phyloP scores from a whole-genome alignment of 1,140 invertebrate genomes.

The Andricus grossulariae region DNA sequence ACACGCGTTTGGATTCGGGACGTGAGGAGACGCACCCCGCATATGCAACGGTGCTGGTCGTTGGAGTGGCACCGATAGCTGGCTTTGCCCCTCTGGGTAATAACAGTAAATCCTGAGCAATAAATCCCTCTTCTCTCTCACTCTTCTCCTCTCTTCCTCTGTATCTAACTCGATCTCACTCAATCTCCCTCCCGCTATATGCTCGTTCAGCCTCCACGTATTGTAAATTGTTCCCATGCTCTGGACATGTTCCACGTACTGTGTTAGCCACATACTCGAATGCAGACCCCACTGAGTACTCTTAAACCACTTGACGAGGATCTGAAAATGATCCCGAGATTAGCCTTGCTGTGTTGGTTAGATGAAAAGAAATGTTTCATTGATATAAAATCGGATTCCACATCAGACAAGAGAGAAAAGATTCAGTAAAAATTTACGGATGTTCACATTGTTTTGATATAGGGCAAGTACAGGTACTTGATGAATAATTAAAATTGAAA shows the following conservation, averaged over 20 bases:
- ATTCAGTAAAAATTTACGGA: neutral
- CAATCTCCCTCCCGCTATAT: constrained; percentile 31
- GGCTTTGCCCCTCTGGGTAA: constrained; percentile 67
- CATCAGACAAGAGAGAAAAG: constrained; percentile 12
- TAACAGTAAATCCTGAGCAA: constrained; percentile 74
- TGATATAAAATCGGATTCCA: neutral
- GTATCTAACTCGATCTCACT: constrained; percentile 25
- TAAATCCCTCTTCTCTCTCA: constrained; percentile 66
- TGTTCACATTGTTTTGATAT: too few species aligned
- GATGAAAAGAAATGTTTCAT: constrained; percentile 37
- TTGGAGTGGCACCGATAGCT: constrained; percentile 49
- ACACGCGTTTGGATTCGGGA: constrained; percentile 39
- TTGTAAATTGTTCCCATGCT: constrained; percentile 62
- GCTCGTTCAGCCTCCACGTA: constrained; percentile 49
- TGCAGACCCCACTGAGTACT: constrained; percentile 45
- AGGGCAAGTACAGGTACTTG: too few species aligned
- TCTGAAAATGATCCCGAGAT: constrained; percentile 43
- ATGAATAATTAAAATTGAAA: too few species aligned
- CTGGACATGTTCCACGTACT: constrained; percentile 49
- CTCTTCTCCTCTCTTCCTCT: constrained; percentile 40
- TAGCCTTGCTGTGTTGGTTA: neutral
- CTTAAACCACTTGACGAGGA: constrained; percentile 39
- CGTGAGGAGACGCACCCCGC: constrained; percentile 51
- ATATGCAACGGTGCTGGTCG: constrained; percentile 56
- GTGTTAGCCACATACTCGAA: constrained; percentile 33